Evolutionary conservation across 2,888 invertebrate species (phyloP), one percentile per base, ranked within the genome.

Genomic region (Morpho achilles): DNA sequence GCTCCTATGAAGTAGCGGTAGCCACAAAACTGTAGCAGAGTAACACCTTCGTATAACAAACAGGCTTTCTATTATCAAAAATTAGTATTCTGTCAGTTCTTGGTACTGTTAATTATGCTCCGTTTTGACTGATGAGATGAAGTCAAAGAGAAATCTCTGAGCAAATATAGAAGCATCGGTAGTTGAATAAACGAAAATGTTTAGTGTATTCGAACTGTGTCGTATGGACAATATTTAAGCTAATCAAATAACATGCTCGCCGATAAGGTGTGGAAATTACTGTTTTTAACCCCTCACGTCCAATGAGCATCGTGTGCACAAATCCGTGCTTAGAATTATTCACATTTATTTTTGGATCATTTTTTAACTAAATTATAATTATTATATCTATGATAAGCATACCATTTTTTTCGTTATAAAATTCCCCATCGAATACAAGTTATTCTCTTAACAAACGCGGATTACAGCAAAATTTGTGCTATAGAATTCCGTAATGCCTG

Each of bases 1-100:
- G 69, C 76, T 83, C 75, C 82, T 72, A 70, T 71, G 77, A 82
- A 80, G 67, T 81, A 83, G 84, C 84, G 79, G 87, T 83, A 84
- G 84, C 86, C 60, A 64, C 70, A 71, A 72, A 86, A 80, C 83
- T 86, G 83, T 84, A 82, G 76, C 84, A 77, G 66, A 69, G 66
- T 84, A 76, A 68, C 86, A 85, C 86, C 84, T 86, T 67, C 64
- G 63, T 67, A 77, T 76, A 74, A 74, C 76, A 69, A 74, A 74
- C 76, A 69, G 75, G 71, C 77, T 80, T 79, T 80, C 78, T 77
- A 78, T 75, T 78, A 76, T 69, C 69, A 65, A 63, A 73, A 76
- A 82, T 83, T 78, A 77, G 73, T 79, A 80, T 79, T 79, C 81
- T 71, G 77, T 76, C 75, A 77, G 79, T 82, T 80, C 81, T 69